These are phyloP conservation scores for Caenorhabditis angaria DNA, from an alignment of 2,888 invertebrate genomes.

Conservation along the genomic window DNA sequence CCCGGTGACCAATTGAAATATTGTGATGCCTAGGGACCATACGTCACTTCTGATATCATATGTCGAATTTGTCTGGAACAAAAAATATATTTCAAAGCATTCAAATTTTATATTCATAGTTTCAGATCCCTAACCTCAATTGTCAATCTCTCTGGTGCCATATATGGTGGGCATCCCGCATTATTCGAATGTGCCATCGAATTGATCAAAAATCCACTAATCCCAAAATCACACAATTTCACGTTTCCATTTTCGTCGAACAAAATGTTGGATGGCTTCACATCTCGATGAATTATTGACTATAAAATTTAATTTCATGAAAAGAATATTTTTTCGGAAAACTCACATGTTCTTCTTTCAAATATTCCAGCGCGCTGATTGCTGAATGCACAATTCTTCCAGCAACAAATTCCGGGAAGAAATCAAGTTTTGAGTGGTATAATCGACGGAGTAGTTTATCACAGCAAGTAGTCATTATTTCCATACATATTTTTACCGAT, in stretches of 20 bases:
- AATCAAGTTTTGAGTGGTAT: constrained; percentile 76
- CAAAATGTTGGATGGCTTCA: constrained; percentile 90
- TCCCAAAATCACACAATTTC: constrained; percentile 98
- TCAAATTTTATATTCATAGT: not conserved
- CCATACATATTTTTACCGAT: constrained; percentile 99
- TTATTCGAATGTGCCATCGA: constrained; percentile 78
- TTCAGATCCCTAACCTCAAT: constrained; percentile 23
- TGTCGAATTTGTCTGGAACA: constrained; percentile 73
- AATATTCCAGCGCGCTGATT: constrained; percentile 94
- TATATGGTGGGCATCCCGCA: constrained; percentile 97
- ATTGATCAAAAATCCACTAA: constrained; percentile 86
- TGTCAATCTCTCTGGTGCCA: constrained; percentile 79
- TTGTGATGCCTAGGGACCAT: constrained; percentile 88
- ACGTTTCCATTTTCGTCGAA: constrained; percentile 91
- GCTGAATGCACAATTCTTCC: constrained; percentile 98
- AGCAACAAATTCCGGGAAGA: constrained; percentile 92
- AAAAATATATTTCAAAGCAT: not conserved
- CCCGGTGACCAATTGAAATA: constrained; percentile 92
- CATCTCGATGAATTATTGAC: constrained; percentile 67
- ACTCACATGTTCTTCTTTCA: constrained; percentile 85
- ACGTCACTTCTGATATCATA: constrained; percentile 99
- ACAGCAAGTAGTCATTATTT: constrained; percentile 97
- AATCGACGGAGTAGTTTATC: constrained; percentile 88
- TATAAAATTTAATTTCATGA: constrained; percentile 18
- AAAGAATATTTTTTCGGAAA: not conserved